phyloP scores from a whole-genome alignment of 2,797 vertebrate species.

The Myripristis murdjan region DNA sequence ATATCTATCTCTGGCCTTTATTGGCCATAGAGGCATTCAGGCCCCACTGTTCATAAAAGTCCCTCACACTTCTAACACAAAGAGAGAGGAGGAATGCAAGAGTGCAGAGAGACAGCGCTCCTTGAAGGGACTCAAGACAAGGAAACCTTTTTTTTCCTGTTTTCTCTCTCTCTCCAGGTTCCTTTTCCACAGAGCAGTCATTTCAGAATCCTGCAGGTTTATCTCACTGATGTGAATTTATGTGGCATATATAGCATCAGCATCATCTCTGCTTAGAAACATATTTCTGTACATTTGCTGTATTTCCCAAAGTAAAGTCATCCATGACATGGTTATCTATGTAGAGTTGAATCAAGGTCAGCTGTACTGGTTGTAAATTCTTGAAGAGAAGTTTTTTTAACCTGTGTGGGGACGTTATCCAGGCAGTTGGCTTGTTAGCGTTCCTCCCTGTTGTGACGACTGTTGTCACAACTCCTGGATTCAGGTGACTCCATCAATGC shows the following conservation, averaged over 20 bases:
- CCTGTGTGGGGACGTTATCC: too few species aligned
- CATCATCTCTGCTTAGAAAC: slow-evolving; percentile 28
- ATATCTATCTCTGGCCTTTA: slow-evolving; percentile 65
- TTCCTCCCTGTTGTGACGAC: too few species aligned
- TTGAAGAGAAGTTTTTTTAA: too few species aligned
- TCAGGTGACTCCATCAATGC: too few species aligned
- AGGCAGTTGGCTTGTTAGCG: too few species aligned
- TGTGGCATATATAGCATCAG: not conserved
- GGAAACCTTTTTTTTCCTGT: slow-evolving; percentile 21
- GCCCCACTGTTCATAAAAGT: slow-evolving; percentile 64
- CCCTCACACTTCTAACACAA: slow-evolving; percentile 49
- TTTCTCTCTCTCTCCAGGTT: not conserved
- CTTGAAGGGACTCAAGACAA: too few species aligned
- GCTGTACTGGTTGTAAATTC: too few species aligned
- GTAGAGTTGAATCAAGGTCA: too few species aligned
- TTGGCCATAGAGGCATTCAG: slow-evolving; percentile 55
- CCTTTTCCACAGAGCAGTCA: not conserved
- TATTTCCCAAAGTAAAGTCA: slow-evolving; percentile 34
- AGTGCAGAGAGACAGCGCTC: slow-evolving; percentile 13
- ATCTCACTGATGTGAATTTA: slow-evolving; percentile 4
- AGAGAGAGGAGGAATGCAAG: slow-evolving; percentile 24
- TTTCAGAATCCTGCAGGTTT: slow-evolving; percentile 4
- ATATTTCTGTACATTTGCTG: not conserved
- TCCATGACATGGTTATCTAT: too few species aligned
- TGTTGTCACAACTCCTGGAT: too few species aligned